Evolutionary conservation across 2,113 vertebrate species (phyloP), one percentile per base, ranked within the genome.

Genomic region (Alouatta palliata): DNA sequence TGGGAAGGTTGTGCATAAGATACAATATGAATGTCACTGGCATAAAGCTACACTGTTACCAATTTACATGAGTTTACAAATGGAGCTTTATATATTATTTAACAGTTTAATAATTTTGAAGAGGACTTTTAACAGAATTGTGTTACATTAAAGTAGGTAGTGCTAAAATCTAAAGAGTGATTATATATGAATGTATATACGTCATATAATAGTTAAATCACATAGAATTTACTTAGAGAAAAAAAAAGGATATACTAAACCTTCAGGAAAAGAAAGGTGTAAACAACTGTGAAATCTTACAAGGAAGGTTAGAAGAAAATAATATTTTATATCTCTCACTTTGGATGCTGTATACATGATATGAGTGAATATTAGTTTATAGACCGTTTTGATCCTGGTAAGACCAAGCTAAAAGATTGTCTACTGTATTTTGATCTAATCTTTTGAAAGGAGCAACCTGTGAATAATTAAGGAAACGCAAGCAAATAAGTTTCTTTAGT

Each of bases 401-500:
- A 79, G 37, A 32, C 12, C 37, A 8, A 27, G 4, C 45, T 68
- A 58, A 85, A 54, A 52, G 47, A 6, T 30, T 73, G 12, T 85
- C 27, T n/a, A 13, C 61, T 64, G 30, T 30, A 64, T 64, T 64
- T 64, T 30, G 27, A 64, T 64, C 5, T 64, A 64, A 2, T 61
- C 81, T 45, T 45, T n/a, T 85, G 45, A 79, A 84, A 83, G 70
- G 21, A 80, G 32, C 45, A 88, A 54, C 11, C 19, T 17, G 2
- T 77, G 37, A 73, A 47, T 25, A 20, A 61, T 35, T 37, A 86
- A 82, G 47, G 11, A 76, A 52, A 47, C 2, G 30, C n/a, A 87
- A 85, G 54, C 75, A 95, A 82, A 80, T 23, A 43, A 32, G 32
- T 54, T 96, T 90, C 85, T 95, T 77, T 14, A 54, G 73, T 79